Conservation (phyloP, 35 echinoderm and acorn worm genomes). For the Heliocidaris tuberculata region DNA sequence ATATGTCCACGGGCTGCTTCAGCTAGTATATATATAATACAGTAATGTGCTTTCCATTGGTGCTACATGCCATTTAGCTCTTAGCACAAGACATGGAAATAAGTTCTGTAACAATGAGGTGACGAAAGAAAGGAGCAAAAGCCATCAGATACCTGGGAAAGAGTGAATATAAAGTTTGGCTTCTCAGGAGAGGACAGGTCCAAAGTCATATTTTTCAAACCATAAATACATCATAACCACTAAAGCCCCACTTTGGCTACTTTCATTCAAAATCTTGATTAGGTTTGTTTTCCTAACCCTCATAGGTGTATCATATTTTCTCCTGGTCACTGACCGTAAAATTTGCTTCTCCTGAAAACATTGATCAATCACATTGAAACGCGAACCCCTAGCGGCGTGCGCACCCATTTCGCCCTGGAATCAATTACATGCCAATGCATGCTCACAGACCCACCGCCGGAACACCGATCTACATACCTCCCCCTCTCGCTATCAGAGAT, state of each 20-base stretch:
- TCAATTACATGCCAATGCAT: slow-evolving; percentile 4
- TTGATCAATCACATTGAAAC: slow-evolving; percentile 22
- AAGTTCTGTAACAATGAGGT: too few species aligned
- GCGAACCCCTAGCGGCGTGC: not conserved
- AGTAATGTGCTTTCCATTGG: too few species aligned
- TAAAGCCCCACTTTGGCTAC: not conserved
- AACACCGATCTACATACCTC: not conserved
- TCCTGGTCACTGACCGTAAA: slow-evolving; percentile 29
- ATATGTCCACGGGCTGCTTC: too few species aligned
- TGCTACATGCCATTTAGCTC: too few species aligned
- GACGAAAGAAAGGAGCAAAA: too few species aligned
- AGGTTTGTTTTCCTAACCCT: not conserved
- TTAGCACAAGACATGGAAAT: too few species aligned
- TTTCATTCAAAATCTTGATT: not conserved
- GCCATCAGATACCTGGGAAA: too few species aligned
- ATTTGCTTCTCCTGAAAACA: not conserved
- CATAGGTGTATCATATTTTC: not conserved
- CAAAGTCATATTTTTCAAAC: too few species aligned
- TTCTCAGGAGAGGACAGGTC: too few species aligned
- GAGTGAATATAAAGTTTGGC: too few species aligned
- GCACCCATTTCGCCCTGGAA: not conserved
- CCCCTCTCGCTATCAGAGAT: not conserved
- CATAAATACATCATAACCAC: not conserved
- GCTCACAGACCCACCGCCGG: not conserved
- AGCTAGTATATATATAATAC: too few species aligned